Conservation (phyloP, 2,888 invertebrate genomes). For the Bedellia somnulentella region DNA sequence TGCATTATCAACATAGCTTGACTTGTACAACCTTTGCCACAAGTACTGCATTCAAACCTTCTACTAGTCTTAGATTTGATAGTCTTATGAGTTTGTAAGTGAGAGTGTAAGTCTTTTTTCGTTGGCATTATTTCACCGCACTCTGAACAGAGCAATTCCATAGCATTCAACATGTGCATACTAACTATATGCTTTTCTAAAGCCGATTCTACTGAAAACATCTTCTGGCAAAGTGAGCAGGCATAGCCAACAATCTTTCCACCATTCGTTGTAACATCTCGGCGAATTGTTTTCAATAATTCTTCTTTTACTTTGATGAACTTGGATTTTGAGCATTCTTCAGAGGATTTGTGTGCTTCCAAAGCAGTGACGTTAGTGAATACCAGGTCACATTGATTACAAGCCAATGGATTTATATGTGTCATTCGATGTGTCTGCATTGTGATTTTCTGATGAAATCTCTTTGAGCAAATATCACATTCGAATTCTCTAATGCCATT, state of each 20-base stretch:
- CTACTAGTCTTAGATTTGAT: slow-evolving; percentile 13
- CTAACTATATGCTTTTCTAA: slow-evolving; percentile 44
- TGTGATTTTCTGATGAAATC: slow-evolving; percentile 50
- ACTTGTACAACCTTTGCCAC: slow-evolving; percentile 45
- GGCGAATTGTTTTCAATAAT: slow-evolving; percentile 43
- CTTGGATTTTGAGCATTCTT: slow-evolving; percentile 29
- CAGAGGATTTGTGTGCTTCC: slow-evolving; percentile 24
- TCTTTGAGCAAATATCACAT: slow-evolving; percentile 46
- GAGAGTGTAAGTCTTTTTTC: slow-evolving; percentile 31
- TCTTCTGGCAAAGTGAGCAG: slow-evolving; percentile 47
- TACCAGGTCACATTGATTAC: slow-evolving; percentile 32
- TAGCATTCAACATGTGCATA: slow-evolving; percentile 32
- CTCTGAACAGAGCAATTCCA: slow-evolving; percentile 31
- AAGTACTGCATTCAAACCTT: slow-evolving; percentile 41
- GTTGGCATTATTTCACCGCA: slow-evolving; percentile 38
- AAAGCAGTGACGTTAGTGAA: slow-evolving; percentile 28
- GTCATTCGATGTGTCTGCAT: slow-evolving; percentile 52
- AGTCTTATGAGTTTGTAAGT: slow-evolving; percentile 27
- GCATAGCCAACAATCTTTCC: slow-evolving; percentile 44
- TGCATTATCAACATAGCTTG: slow-evolving; percentile 55
- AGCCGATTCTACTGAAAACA: slow-evolving; percentile 46
- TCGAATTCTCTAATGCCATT: slow-evolving; percentile 42
- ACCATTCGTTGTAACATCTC: slow-evolving; percentile 36
- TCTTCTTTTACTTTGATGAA: slow-evolving; percentile 33
- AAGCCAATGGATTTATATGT: slow-evolving; percentile 34